Conservation (phyloP, 1,140 invertebrate genomes). For the Pseudomyrmex flavicornis region DNA sequence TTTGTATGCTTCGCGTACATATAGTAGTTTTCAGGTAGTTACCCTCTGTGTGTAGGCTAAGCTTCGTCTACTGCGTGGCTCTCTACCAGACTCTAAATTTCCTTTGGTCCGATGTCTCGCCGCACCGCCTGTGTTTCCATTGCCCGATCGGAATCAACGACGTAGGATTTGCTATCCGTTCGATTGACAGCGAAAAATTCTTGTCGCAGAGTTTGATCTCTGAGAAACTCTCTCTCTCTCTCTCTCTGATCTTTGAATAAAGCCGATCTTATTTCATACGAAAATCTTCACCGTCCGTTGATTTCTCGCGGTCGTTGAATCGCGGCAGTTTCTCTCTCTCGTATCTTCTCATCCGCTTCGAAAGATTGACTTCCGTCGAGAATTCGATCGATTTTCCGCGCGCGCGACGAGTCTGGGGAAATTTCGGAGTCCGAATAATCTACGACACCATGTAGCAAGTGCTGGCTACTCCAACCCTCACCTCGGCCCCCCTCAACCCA, state of each 20-base stretch:
- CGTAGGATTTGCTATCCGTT: background rate
- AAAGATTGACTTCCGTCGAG: constrained; percentile 9
- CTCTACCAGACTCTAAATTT: constrained; percentile 74
- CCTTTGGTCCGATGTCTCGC: constrained; percentile 61
- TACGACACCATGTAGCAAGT: constrained; percentile 80
- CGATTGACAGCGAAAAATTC: background rate
- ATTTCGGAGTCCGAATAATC: constrained; percentile 75
- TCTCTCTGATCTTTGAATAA: too few species aligned
- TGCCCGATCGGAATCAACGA: background rate
- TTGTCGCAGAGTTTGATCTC: too few species aligned
- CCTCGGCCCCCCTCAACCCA: constrained; percentile 83
- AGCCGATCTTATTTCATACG: too few species aligned
- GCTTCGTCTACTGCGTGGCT: constrained; percentile 76
- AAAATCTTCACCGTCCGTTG: too few species aligned
- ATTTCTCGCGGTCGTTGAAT: background rate
- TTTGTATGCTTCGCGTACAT: constrained; percentile 56
- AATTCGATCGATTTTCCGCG: constrained; percentile 13
- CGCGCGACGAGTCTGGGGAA: constrained; percentile 63
- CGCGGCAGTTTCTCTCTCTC: background rate
- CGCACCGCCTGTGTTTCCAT: constrained; percentile 11
- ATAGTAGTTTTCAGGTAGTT: constrained; percentile 20
- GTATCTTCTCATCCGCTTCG: background rate
- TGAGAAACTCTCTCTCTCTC: too few species aligned
- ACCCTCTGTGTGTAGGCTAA: constrained; percentile 71
- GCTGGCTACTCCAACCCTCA: constrained; percentile 83